Percentiles rank a stretch among this genome's conserved stretches.
These are phyloP conservation scores for Ctenicera cuprea DNA, from an alignment of 2,888 invertebrate genomes.

Conservation along the genomic window DNA sequence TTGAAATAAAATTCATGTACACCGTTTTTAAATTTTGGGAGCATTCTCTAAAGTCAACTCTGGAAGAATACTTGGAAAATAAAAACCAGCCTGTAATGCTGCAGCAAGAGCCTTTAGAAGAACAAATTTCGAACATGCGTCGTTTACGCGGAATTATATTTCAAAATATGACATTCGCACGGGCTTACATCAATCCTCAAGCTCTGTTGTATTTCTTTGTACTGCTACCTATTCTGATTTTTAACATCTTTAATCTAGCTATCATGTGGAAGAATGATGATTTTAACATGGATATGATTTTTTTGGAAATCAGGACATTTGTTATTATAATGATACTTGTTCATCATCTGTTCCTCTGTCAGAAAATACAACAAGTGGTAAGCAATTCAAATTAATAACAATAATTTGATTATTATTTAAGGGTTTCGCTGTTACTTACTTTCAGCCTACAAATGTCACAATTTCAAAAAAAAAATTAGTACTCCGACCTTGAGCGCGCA, in stretches of 20 bases:
- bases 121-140: background rate
- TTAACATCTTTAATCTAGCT: slow-evolving; percentile 5
- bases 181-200: background rate
- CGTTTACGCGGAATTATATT: background rate
- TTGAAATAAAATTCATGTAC: background rate
- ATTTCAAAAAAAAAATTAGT: no score
- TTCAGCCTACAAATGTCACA: no score
- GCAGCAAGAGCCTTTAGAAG: no score
- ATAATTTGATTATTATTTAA: no score
- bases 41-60: background rate
- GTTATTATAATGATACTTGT: background rate
- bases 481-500: no score
- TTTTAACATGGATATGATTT: background rate
- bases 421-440: no score
- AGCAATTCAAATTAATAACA: background rate
- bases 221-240: background rate
- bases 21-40: background rate
- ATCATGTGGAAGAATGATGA: background rate
- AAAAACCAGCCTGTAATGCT: background rate
- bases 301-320: slow-evolving; percentile 7
- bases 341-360: background rate
- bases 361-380: slow-evolving; percentile 1
- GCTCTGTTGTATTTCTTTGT: background rate
- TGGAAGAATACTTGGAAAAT: background rate
- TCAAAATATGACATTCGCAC: background rate